A percentile compares a stretch with the other conserved stretches of the same genome.
phyloP scores from a whole-genome alignment of 1,140 invertebrate genomes.

The Cyclargus thomasi region DNA sequence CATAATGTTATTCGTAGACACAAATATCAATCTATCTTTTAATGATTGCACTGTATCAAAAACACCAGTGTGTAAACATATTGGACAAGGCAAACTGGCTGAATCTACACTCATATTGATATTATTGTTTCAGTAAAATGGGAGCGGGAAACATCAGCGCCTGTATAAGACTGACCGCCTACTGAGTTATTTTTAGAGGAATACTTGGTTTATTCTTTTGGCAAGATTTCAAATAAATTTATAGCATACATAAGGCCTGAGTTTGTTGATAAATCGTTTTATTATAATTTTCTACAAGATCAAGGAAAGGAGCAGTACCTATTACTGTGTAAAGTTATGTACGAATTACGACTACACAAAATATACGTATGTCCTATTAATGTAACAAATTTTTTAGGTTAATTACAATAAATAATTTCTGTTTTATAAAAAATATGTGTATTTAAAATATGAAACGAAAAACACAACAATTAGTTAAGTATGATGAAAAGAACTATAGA shows the following conservation, averaged over 20 bases:
- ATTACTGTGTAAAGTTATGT: too few relatives aligned
- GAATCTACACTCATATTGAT: constrained; percentile 69
- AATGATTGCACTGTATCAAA: constrained; percentile 82
- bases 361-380: too few relatives aligned
- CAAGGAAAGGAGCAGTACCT: too few relatives aligned
- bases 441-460: too few relatives aligned
- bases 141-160: constrained; percentile 30
- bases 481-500: too few relatives aligned
- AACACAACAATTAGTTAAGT: too few relatives aligned
- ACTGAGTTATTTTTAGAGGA: constrained; percentile 60
- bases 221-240: constrained; percentile 61
- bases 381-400: too few relatives aligned
- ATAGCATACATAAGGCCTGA: constrained; percentile 21
- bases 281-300: constrained; percentile 1
- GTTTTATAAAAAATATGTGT: too few relatives aligned
- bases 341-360: too few relatives aligned
- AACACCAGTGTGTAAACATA: constrained; percentile 81
- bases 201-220: constrained; percentile 53
- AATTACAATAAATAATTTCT: too few relatives aligned
- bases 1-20: constrained; percentile 81
- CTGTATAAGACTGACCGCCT: constrained; percentile 53
- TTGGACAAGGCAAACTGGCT: constrained; percentile 81
- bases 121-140: not conserved
- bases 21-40: constrained; percentile 82
- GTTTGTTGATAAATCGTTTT: constrained; percentile 17